These are phyloP conservation scores for Leptopilina drosophilae DNA, from an alignment of 2,888 invertebrate genomes.

Conservation along the genomic window DNA sequence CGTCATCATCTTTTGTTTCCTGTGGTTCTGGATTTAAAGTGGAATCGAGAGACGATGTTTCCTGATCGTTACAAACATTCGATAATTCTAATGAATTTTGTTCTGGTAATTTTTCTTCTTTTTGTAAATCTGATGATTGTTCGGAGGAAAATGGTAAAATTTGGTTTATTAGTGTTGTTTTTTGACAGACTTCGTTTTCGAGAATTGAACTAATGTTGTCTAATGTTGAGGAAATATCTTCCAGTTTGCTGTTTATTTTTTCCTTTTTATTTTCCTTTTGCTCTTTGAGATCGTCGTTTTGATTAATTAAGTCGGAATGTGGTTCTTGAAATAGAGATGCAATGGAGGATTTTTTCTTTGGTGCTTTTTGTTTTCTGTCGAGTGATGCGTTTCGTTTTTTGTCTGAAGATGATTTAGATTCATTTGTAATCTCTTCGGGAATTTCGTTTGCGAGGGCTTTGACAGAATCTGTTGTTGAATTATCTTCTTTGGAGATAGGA, in stretches of 20 bases:
- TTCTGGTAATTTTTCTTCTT: conserved; percentile 41
- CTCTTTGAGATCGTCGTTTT: conserved; percentile 10
- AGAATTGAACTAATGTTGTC: conserved; percentile 10
- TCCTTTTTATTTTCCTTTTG: neutral
- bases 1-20: conserved; percentile 55
- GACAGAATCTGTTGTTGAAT: conserved; percentile 6
- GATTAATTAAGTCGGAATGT: conserved; percentile 45
- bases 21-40: conserved; percentile 27
- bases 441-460: neutral
- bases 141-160: conserved; percentile 41
- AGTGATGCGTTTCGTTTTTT: conserved; percentile 13
- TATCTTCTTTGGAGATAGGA: conserved; percentile 33
- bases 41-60: neutral
- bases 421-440: neutral
- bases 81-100: neutral
- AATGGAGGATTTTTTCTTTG: conserved; percentile 49
- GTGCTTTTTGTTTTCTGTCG: conserved; percentile 37
- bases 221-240: conserved; percentile 18
- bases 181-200: conserved; percentile 22
- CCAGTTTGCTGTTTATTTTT: neutral
- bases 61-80: neutral
- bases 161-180: neutral
- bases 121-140: conserved; percentile 24
- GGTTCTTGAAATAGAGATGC: conserved; percentile 59
- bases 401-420: neutral